Evolutionary conservation across 92 coral and sea anemone species (phyloP).

Genomic region (Paramuricea clavata): DNA sequence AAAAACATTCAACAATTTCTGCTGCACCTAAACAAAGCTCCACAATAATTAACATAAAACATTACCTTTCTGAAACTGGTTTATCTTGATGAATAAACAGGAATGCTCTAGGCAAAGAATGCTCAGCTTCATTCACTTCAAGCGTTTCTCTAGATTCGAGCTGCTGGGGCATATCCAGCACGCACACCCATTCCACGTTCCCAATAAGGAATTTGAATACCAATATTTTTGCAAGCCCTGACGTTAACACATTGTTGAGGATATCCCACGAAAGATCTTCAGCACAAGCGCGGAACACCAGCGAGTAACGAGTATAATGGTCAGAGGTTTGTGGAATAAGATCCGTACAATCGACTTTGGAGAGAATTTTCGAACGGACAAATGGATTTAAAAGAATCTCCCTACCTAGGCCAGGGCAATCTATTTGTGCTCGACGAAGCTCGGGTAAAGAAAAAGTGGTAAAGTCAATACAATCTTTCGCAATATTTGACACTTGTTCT

Average conservation of each 20-base stretch:
- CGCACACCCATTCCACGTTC: constrained; percentile 76
- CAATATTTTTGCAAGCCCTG: constrained; percentile 71
- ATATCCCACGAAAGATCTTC: constrained; percentile 74
- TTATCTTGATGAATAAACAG: constrained; percentile 31
- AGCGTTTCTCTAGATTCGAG: constrained; percentile 58
- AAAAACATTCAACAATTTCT: too few species aligned
- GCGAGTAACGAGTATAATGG: constrained; percentile 51
- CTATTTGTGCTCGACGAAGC: constrained; percentile 54
- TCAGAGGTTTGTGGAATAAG: neutral
- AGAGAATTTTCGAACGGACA: constrained; percentile 74
- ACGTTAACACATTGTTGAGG: constrained; percentile 70
- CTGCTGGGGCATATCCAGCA: constrained; percentile 54
- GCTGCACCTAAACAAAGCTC: too few species aligned
- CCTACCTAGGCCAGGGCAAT: constrained; percentile 62
- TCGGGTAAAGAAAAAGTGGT: constrained; percentile 70
- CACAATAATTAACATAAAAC: neutral
- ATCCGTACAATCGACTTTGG: constrained; percentile 55
- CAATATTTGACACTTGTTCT: constrained; percentile 31
- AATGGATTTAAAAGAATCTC: constrained; percentile 69
- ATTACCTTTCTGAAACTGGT: constrained; percentile 31
- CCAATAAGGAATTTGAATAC: constrained; percentile 75
- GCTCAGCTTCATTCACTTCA: constrained; percentile 54
- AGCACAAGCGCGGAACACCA: constrained; percentile 68
- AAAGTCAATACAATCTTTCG: constrained; percentile 70
- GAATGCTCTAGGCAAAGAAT: constrained; percentile 6